Evolutionary conservation across 2,888 invertebrate species (phyloP).

Genomic region (Oligia latruncula): DNA sequence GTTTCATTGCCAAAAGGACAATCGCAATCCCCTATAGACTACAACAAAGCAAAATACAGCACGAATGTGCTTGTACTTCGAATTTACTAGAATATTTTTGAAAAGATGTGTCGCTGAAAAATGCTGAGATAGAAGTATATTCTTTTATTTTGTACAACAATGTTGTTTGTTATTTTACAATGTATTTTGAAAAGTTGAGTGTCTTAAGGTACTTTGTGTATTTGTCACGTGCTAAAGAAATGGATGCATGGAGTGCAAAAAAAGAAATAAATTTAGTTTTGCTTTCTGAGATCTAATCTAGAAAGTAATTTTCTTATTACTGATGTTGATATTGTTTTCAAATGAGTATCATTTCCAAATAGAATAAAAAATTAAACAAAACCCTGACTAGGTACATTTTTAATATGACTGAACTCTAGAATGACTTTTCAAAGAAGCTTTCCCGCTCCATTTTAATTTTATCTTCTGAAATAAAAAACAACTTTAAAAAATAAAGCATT

Average conservation of each 20-base stretch:
- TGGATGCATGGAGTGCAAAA: slow-evolving; percentile 9
- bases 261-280: not conserved
- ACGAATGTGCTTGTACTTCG: slow-evolving; percentile 21
- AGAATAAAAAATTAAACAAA: not conserved
- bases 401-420: not conserved
- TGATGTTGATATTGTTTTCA: not conserved
- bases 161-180: slow-evolving; percentile 26
- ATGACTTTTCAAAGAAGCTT: not conserved
- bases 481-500: not conserved
- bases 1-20: slow-evolving; percentile 33
- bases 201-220: not conserved
- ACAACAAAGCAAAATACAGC: slow-evolving; percentile 23
- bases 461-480: not conserved
- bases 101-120: slow-evolving; percentile 48
- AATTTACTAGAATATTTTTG: slow-evolving; percentile 36
- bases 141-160: slow-evolving; percentile 37
- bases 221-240: slow-evolving; percentile 36
- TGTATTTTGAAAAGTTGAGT: slow-evolving; percentile 18
- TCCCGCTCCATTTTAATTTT: not conserved
- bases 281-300: not conserved
- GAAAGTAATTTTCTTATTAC: not conserved
- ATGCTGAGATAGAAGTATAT: slow-evolving; percentile 32
- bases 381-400: not conserved
- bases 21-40: slow-evolving; percentile 44
- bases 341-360: not conserved